Evolutionary conservation across 2,797 vertebrate species (phyloP).

Genomic region (Falco berigora): DNA sequence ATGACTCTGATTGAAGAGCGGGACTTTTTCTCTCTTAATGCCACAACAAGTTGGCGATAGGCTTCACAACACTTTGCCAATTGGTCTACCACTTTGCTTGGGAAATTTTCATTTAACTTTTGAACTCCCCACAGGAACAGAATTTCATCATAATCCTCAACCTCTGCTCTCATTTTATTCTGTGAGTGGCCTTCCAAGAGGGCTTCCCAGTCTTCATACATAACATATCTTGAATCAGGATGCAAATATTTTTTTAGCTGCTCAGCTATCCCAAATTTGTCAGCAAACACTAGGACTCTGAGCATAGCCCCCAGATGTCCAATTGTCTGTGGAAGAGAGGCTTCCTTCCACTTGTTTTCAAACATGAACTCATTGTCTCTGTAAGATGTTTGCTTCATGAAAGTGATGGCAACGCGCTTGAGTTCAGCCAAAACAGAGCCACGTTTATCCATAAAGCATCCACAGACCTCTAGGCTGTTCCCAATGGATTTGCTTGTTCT

Average conservation of each 20-base stretch:
- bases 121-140: conserved; percentile 81
- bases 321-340: neutral
- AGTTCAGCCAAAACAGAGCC: conserved; percentile 81
- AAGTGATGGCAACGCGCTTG: conserved; percentile 74
- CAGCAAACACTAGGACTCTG: conserved; percentile 81
- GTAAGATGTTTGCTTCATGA: conserved; percentile 60
- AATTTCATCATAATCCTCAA: conserved; percentile 66
- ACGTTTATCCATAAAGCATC: conserved; percentile 78
- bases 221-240: conserved; percentile 43
- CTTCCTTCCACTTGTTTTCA: conserved; percentile 73
- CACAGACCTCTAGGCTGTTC: conserved; percentile 81
- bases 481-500: conserved; percentile 69
- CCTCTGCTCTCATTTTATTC: conserved; percentile 37
- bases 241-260: conserved; percentile 73
- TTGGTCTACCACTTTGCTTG: conserved; percentile 58
- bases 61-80: conserved; percentile 79
- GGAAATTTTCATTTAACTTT: conserved; percentile 70
- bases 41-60: conserved; percentile 77
- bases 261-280: conserved; percentile 76
- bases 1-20: conserved; percentile 71
- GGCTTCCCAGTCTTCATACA: conserved; percentile 40
- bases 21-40: conserved; percentile 65
- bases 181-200: conserved; percentile 5
- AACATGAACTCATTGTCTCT: conserved; percentile 73
- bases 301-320: conserved; percentile 16